Conservation (phyloP, 2,888 invertebrate species). For the Leistus spinibarbis region DNA sequence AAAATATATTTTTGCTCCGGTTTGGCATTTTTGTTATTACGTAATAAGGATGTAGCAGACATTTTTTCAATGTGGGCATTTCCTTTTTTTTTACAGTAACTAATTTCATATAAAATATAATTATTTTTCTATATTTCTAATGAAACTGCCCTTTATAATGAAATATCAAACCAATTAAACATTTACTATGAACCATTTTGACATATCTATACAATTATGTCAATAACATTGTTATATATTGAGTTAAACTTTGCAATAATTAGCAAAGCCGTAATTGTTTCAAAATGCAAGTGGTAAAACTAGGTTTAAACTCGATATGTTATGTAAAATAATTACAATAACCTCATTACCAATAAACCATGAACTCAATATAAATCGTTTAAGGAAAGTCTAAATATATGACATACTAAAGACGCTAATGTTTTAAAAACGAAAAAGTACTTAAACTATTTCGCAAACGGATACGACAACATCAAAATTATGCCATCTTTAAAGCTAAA, state of each 20-base stretch:
- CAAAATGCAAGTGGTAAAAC: neutral
- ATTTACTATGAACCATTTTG: neutral
- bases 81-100: too few relatives aligned
- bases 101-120: neutral
- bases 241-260: too few relatives aligned
- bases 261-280: neutral
- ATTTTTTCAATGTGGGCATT: too few relatives aligned
- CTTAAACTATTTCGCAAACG: neutral
- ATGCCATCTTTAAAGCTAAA: neutral
- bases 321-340: constrained; percentile 9
- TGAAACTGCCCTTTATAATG: neutral
- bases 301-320: neutral
- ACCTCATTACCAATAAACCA: constrained; percentile 27
- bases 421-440: neutral
- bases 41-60: too few relatives aligned
- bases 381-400: constrained; percentile 2
- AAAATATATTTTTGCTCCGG: too few relatives aligned
- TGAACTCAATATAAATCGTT: constrained; percentile 17
- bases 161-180: neutral
- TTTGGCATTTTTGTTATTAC: too few relatives aligned
- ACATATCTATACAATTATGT: neutral
- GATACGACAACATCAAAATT: neutral
- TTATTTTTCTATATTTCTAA: neutral
- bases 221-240: neutral
- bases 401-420: neutral